Conservation (phyloP, 2,888 invertebrate species). For the Plemyria rubiginata region DNA sequence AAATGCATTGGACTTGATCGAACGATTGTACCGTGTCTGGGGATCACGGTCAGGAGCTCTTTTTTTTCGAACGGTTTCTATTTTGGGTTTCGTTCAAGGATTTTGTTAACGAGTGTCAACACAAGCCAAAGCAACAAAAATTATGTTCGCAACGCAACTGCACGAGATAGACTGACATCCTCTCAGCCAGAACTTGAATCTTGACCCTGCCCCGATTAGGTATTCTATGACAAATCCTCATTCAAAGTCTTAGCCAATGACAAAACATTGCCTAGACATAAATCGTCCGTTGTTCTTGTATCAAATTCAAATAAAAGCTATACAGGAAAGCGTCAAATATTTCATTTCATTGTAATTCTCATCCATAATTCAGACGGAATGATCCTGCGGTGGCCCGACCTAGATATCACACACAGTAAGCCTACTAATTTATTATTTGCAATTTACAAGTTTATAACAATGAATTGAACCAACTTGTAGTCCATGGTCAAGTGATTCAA, state of each 20-base stretch:
- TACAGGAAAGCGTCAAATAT: constrained; percentile 49
- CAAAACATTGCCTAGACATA: constrained; percentile 11
- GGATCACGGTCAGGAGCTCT: background rate
- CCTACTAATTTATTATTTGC: constrained; percentile 48
- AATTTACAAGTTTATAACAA: constrained; percentile 24
- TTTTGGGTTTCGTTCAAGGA: background rate
- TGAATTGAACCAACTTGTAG: constrained; percentile 4
- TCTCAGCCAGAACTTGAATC: too few relatives aligned
- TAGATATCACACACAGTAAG: constrained; percentile 48
- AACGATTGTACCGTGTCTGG: constrained; percentile 28
- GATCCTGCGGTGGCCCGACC: constrained; percentile 55
- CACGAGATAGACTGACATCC: too few relatives aligned
- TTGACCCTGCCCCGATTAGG: too few relatives aligned
- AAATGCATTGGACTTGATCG: constrained; percentile 43
- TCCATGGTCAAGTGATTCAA: constrained; percentile 27
- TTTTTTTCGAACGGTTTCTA: background rate
- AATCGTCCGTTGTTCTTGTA: constrained; percentile 18
- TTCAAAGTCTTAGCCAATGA: constrained; percentile 11
- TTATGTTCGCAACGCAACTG: too few relatives aligned
- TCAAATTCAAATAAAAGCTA: constrained; percentile 23
- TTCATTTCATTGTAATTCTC: constrained; percentile 44
- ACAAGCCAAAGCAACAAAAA: too few relatives aligned
- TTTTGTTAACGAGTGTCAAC: too few relatives aligned
- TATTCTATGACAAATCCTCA: background rate
- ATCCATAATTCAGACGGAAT: constrained; percentile 56